Evolutionary conservation across 35 echinoderm and acorn worm species (phyloP), one percentile per base, ranked within the genome.

Genomic region (Stichopus chloronotus): DNA sequence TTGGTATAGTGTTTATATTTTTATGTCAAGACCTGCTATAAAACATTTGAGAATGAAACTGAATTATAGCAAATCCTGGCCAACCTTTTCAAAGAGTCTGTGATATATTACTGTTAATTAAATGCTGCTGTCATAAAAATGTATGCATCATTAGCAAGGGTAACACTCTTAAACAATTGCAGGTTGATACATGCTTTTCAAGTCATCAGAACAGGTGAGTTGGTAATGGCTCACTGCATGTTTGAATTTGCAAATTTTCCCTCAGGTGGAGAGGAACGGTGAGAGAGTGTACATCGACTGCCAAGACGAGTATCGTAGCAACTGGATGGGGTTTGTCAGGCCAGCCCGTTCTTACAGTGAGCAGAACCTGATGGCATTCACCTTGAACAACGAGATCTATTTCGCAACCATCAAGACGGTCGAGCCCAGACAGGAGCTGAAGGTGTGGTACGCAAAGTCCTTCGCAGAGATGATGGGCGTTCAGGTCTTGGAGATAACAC

Each of bases 251-350:
- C 30, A 43, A 43, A 43, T 91, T 14, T 25, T 87, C 43, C 68
- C 86, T 78, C 4, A 95, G 94, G 90, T 94, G 54, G 90, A 95
- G 53, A 82, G 87, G 6, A 79, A 94, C 58, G 93, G 91, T 2
- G 25, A 79, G 19, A 93, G 78, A 25, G 76, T 92, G 6, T 96
- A 93, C 65, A 69, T 98, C 8, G 97, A 98, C 93, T 94, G 93
- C 58, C 61, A 91, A 6, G 97, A 98, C 83, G 97, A 98, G 65
- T 91, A 87, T 25, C 95, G 96, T 8, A 94, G 95, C 22, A 98
- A 98, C 88, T 98, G 97, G 97, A 98, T 98, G 97, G 92, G 93
- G 8, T 98, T 98, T 57, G 93, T 98, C 7, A 90, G 97, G 21
- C 97, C 97, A 21, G 97, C 97, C 5, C 86, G 63, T 4, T 84